A percentile compares a stretch with the other conserved stretches of the same genome.
phyloP scores from a whole-genome alignment of 2,797 vertebrate species.

The Prionace glauca region DNA sequence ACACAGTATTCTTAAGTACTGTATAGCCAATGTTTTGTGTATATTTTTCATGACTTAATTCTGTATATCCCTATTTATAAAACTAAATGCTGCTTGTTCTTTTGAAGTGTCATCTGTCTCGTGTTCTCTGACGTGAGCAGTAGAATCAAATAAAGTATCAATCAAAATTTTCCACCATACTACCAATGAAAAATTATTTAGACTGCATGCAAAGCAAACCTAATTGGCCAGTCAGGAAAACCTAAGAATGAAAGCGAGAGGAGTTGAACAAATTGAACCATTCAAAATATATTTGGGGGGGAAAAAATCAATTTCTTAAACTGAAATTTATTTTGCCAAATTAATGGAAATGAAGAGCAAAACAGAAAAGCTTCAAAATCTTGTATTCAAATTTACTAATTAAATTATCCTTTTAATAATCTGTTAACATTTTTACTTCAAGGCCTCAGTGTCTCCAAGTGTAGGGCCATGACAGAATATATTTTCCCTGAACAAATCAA shows the following conservation, averaged over 20 bases:
- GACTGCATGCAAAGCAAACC: neutral
- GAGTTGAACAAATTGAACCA: neutral
- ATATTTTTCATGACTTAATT: neutral
- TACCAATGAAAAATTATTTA: neutral
- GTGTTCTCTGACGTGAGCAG: neutral
- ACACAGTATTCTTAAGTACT: neutral
- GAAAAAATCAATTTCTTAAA: neutral
- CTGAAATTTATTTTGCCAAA: neutral
- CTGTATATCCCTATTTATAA: neutral
- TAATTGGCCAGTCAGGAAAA: neutral
- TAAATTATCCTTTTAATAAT: neutral
- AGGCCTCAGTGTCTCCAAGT: neutral
- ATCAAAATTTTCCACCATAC: neutral
- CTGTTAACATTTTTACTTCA: neutral
- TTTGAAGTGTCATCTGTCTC: neutral
- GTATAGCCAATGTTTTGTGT: neutral
- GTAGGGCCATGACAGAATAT: neutral
- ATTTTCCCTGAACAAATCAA: neutral
- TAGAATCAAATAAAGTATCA: neutral
- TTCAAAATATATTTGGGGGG: neutral
- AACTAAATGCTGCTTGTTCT: neutral
- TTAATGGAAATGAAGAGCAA: neutral
- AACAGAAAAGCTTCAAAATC: neutral
- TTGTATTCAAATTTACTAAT: neutral
- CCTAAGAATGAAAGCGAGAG: neutral